These are phyloP conservation scores for Poecilia latipinna DNA, from an alignment of 2,113 vertebrate species.

Conservation along the genomic window DNA sequence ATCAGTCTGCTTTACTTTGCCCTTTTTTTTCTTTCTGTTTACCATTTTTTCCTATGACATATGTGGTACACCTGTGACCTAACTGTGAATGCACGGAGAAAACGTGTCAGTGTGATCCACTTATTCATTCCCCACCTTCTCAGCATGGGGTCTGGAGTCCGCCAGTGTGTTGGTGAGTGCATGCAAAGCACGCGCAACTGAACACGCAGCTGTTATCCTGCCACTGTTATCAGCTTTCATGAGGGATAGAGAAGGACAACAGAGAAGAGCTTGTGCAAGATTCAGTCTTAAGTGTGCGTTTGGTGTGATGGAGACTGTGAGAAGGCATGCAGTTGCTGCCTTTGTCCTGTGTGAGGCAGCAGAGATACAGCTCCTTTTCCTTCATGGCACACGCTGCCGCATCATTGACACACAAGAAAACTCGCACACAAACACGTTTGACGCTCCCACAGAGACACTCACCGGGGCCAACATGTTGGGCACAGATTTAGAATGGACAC, in stretches of 20 bases:
- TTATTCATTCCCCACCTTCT: conserved; percentile 49
- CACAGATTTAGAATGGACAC: conserved; percentile 51
- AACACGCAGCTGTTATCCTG: conserved; percentile 59
- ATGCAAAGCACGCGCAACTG: conserved; percentile 34
- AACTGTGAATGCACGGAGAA: conserved; percentile 44
- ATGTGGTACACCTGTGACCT: conserved; percentile 25
- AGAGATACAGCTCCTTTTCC: conserved; percentile 73
- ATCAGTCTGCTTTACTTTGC: background rate
- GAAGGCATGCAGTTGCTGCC: conserved; percentile 46
- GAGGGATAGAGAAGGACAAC: conserved; percentile 52
- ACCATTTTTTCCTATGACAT: conserved; percentile 1
- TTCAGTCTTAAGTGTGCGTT: conserved; percentile 39
- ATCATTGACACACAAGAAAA: conserved; percentile 59
- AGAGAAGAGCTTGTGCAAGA: conserved; percentile 53
- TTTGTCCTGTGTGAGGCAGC: conserved; percentile 76
- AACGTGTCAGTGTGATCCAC: conserved; percentile 59
- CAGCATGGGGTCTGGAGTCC: conserved; percentile 25
- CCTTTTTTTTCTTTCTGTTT: background rate
- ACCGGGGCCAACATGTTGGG: conserved; percentile 35
- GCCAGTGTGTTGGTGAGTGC: conserved; percentile 8
- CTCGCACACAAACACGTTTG: conserved; percentile 22
- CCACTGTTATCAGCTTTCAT: conserved; percentile 56
- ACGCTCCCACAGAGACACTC: conserved; percentile 16
- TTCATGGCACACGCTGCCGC: conserved; percentile 45
- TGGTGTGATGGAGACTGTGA: conserved; percentile 19